Conservation (phyloP, 1,140 invertebrate species). For the Phenacoccus solenopsis region DNA sequence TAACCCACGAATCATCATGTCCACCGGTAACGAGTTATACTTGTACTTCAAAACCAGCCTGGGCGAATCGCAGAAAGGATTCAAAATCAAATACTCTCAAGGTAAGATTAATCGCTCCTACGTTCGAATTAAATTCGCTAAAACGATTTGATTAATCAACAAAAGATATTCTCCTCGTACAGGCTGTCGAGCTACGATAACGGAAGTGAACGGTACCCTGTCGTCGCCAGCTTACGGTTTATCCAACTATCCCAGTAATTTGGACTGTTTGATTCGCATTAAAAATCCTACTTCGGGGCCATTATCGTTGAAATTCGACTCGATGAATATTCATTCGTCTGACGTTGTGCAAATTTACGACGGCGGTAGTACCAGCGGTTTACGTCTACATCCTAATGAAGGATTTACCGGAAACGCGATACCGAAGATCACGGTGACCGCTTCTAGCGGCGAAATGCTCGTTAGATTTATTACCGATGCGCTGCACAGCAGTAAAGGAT, state of each 20-base stretch:
- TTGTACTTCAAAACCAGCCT: constrained; percentile 84
- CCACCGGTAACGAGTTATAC: constrained; percentile 77
- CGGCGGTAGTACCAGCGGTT: constrained; percentile 66
- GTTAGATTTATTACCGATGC: constrained; percentile 80
- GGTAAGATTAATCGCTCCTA: constrained; percentile 33
- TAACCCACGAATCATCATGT: constrained; percentile 76
- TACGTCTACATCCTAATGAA: constrained; percentile 72
- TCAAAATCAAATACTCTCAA: constrained; percentile 77
- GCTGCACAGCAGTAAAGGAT: constrained; percentile 65
- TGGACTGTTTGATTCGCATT: constrained; percentile 80
- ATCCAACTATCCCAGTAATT: constrained; percentile 76
- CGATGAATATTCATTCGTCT: constrained; percentile 71
- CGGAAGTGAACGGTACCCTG: constrained; percentile 66
- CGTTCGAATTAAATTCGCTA: background rate
- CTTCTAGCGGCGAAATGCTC: constrained; percentile 82
- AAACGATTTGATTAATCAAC: background rate
- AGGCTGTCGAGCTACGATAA: constrained; percentile 66
- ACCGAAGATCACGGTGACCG: constrained; percentile 79
- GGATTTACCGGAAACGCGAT: constrained; percentile 69
- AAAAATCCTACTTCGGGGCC: constrained; percentile 68
- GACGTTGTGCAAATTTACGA: constrained; percentile 80
- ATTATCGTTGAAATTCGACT: constrained; percentile 73
- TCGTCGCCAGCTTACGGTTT: constrained; percentile 76
- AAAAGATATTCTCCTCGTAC: background rate
- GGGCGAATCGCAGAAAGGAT: constrained; percentile 78